Evolutionary conservation across 2,113 vertebrate species (phyloP).

Genomic region (Oryzias javanicus): DNA sequence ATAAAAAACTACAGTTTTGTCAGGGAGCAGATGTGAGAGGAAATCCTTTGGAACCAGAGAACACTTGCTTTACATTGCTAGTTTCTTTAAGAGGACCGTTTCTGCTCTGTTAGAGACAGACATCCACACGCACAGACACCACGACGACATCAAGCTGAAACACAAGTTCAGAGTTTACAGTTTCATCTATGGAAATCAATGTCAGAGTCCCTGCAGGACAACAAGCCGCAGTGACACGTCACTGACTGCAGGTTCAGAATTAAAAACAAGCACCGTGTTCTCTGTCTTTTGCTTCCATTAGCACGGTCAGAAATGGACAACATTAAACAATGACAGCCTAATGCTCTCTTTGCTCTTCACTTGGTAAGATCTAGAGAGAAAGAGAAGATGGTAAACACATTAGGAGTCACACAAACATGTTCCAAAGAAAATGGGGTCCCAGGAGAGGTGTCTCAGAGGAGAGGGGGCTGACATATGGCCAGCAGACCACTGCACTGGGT

Average conservation of each 20-base stretch:
- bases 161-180: constrained; percentile 13
- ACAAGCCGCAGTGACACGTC: constrained; percentile 10
- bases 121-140: constrained; percentile 13
- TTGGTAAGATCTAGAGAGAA: constrained; percentile 4
- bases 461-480: constrained; percentile 77
- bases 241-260: constrained; percentile 25
- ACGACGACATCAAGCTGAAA: constrained; percentile 17
- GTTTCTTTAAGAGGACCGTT: too few relatives aligned
- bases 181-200: constrained; percentile 28
- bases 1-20: too few relatives aligned
- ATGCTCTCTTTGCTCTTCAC: constrained; percentile 12
- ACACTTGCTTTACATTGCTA: neutral
- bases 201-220: constrained; percentile 19
- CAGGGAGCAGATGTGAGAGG: neutral
- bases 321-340: too few relatives aligned
- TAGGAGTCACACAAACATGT: constrained; percentile 26
- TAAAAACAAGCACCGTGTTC: constrained; percentile 2
- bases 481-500: constrained; percentile 68
- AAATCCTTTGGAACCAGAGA: neutral
- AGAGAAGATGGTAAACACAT: constrained; percentile 43
- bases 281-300: too few relatives aligned
- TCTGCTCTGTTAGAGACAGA: constrained; percentile 9
- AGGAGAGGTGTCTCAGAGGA: constrained; percentile 56
- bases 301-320: too few relatives aligned
- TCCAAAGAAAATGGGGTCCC: constrained; percentile 52